Base-by-base conservation (phyloP, 2,113 vertebrate genomes). In the Clinocottus analis region DNA sequence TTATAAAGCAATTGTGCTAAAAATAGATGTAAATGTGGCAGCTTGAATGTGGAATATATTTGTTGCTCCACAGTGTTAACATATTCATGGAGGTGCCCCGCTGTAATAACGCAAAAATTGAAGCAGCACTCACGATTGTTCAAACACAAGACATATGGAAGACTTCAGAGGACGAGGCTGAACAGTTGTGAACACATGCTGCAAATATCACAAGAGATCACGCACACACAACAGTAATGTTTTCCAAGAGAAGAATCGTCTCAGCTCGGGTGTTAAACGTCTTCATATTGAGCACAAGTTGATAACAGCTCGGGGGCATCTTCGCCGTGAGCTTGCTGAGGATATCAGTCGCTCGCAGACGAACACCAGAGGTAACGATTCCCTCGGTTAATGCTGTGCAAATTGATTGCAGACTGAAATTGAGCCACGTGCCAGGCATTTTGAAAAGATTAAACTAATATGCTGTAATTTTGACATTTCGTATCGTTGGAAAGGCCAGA, bases 341-440 rank as follows among this genome's bases (percentile, higher is more conserved):
- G 62, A 84, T 80, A n/a, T n/a, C 25, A 76, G 47, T 67, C 62
- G 4, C 74, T 66, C n/a, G 62, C 56, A 72, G 58, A 85, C 21
- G 13, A 69, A 80, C 62, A 80, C 49, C 2, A 71, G 74, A 82
- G 71, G 69, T 84, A 85, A 87, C 70, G 61, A 80, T 49, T 72
- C 67, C 56, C 62, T 43, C 62, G 39, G 41, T 53, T 85, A 81
- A 87, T 82, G 68, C 81, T 77, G 59, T 75, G 60, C 62, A 90
- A 86, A 91, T 89, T 75, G 81, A 89, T 85, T 77, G 87, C 87
- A 91, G 86, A 77, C 85, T 87, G 80, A 86, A 84, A 83, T 43
- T 7, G 39, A 82, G 49, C 65, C 67, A 49, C 73, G 69, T 84
- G 86, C 81, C 73, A 72, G 75, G 64, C 83, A 87, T 88, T 91